phyloP scores from a whole-genome alignment of 2,888 invertebrate species.

The Halocaridina rubra region DNA sequence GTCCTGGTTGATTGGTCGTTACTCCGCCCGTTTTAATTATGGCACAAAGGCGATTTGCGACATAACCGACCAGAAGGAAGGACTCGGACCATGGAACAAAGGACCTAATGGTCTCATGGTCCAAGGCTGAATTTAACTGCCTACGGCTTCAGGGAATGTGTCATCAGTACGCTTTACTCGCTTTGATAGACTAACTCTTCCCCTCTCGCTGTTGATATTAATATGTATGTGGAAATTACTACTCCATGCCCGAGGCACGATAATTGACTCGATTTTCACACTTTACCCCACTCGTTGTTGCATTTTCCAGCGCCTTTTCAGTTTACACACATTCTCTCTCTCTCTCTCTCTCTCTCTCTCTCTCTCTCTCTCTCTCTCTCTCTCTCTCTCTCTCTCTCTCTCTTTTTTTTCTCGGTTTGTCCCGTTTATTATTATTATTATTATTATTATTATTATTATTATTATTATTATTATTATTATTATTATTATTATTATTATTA shows the following conservation, averaged over 20 bases:
- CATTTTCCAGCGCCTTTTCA: too few species aligned
- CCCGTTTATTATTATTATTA: too few species aligned
- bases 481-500: not conserved
- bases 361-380: not conserved
- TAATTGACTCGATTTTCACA: slow-evolving; percentile 50
- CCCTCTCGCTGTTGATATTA: slow-evolving; percentile 58
- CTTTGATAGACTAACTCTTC: slow-evolving; percentile 56
- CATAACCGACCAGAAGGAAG: slow-evolving; percentile 49
- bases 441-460: not conserved
- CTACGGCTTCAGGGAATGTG: slow-evolving; percentile 38
- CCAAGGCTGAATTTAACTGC: slow-evolving; percentile 34
- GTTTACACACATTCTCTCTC: not conserved
- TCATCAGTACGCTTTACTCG: slow-evolving; percentile 31
- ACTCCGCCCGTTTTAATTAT: slow-evolving; percentile 57
- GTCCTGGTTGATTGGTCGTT: slow-evolving; percentile 59
- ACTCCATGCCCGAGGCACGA: slow-evolving; percentile 51
- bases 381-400: not conserved
- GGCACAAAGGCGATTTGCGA: slow-evolving; percentile 57
- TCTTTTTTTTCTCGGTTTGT: not conserved
- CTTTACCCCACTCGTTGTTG: not conserved
- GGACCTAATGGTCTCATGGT: slow-evolving; percentile 9
- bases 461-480: not conserved
- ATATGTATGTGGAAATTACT: slow-evolving; percentile 60
- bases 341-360: not conserved
- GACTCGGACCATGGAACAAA: slow-evolving; percentile 5